Percentiles rank a stretch among this genome's conserved stretches.
Evolutionary conservation across 1,140 invertebrate genomes (phyloP).

Genomic region (Gryllus bimaculatus): DNA sequence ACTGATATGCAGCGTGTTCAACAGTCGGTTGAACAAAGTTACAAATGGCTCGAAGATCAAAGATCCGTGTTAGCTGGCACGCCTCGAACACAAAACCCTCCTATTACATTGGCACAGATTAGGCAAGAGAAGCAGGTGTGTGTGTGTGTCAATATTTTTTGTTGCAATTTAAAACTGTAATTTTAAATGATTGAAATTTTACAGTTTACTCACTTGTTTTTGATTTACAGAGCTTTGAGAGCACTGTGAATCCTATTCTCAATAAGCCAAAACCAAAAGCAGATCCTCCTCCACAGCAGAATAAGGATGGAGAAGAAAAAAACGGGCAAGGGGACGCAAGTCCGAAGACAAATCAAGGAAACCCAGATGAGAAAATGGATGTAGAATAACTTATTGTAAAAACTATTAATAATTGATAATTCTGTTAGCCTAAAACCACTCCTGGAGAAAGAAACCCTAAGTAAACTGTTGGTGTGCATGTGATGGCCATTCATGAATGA

Average conservation of each 20-base stretch:
- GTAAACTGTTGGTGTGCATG: background rate
- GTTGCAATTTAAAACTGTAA: background rate
- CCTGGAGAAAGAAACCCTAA: background rate
- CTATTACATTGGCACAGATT: conserved; percentile 67
- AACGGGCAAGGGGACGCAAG: conserved; percentile 33
- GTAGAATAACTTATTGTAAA: conserved; percentile 30
- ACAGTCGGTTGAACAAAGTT: conserved; percentile 40
- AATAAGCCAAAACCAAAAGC: conserved; percentile 78
- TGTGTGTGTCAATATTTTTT: background rate
- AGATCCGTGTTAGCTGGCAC: conserved; percentile 48
- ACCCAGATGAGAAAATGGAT: conserved; percentile 42
- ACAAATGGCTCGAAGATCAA: conserved; percentile 64
- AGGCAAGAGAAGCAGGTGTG: conserved; percentile 57
- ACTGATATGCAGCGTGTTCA: conserved; percentile 66
- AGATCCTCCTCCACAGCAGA: conserved; percentile 36
- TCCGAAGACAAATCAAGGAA: conserved; percentile 40
- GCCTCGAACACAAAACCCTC: conserved; percentile 53
- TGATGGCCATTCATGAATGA: background rate
- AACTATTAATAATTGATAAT: background rate
- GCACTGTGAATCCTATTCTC: conserved; percentile 57
- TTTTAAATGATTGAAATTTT: background rate
- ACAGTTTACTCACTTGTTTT: conserved; percentile 9
- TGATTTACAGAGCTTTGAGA: conserved; percentile 52
- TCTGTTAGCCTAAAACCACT: background rate
- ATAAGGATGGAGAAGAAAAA: conserved; percentile 29